A percentile compares a stretch with the other conserved stretches of the same genome.
Evolutionary conservation across 2,113 vertebrate species (phyloP).

Genomic region (Podocnemis expansa): DNA sequence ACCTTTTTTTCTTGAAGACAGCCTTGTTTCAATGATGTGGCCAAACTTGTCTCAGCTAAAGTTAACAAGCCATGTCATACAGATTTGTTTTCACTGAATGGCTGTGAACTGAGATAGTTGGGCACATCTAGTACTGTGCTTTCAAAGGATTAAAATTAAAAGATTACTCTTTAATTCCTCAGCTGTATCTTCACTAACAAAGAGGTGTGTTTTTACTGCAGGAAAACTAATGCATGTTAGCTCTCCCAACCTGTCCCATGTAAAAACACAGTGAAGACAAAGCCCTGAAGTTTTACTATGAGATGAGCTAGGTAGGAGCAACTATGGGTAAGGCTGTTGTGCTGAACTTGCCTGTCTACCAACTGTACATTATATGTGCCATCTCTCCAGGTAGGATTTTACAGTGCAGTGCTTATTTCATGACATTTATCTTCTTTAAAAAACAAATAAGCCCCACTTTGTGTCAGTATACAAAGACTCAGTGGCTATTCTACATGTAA

Average conservation of each 20-base stretch:
- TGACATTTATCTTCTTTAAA: neutral
- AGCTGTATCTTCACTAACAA: rapidly evolving
- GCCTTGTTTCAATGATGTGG: neutral
- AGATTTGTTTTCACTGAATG: neutral
- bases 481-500: too few relatives aligned
- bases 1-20: neutral
- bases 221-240: rapidly evolving
- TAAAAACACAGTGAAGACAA: rapidly evolving
- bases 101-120: neutral
- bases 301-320: neutral
- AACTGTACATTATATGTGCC: neutral
- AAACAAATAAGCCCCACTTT: neutral
- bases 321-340: neutral
- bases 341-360: neutral
- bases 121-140: neutral
- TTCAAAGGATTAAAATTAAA: neutral
- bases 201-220: rapidly evolving
- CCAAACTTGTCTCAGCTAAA: neutral
- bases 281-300: neutral
- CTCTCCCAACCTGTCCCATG: rapidly evolving
- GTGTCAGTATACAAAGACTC: neutral
- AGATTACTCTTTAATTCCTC: neutral
- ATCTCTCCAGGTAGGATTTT: neutral
- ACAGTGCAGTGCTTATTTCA: neutral
- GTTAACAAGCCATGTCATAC: rapidly evolving